Percentiles rank a stretch among this genome's conserved stretches.
These are phyloP conservation scores for Dendrolimus houi DNA, from an alignment of 2,888 invertebrate genomes.

Conservation along the genomic window DNA sequence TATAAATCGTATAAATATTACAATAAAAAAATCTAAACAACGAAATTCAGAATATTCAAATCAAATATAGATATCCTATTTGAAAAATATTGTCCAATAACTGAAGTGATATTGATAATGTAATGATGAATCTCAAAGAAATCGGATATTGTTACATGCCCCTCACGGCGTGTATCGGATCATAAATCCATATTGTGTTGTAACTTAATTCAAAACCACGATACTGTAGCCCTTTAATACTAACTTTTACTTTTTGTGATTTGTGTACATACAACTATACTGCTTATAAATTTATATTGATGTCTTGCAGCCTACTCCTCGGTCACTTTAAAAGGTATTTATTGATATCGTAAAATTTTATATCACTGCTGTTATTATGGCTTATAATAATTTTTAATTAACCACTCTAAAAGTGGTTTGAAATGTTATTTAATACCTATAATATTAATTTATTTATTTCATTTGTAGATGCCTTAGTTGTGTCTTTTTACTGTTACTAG, in stretches of 20 bases:
- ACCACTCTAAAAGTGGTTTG: background rate
- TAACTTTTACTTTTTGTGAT: background rate
- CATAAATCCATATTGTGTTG: conserved; percentile 38
- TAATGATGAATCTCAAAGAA: conserved; percentile 22
- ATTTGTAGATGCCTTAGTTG: too few species aligned
- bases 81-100: too few species aligned
- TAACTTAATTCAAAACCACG: conserved; percentile 10
- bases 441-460: too few species aligned
- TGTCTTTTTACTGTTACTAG: too few species aligned
- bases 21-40: too few species aligned
- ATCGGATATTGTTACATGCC: conserved; percentile 40
- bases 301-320: background rate
- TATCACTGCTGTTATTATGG: background rate
- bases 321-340: background rate
- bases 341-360: background rate
- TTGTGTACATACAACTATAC: background rate
- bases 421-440: background rate
- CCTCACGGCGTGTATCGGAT: conserved; percentile 22
- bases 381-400: background rate
- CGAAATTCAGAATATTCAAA: too few species aligned
- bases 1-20: too few species aligned
- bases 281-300: background rate
- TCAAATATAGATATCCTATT: too few species aligned
- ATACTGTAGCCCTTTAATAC: conserved; percentile 7
- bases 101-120: conserved; percentile 4